A percentile compares a stretch with the other conserved stretches of the same genome.
These are phyloP conservation scores for Distichodus sexfasciatus DNA, from an alignment of 2,797 vertebrate species.

Conservation along the genomic window DNA sequence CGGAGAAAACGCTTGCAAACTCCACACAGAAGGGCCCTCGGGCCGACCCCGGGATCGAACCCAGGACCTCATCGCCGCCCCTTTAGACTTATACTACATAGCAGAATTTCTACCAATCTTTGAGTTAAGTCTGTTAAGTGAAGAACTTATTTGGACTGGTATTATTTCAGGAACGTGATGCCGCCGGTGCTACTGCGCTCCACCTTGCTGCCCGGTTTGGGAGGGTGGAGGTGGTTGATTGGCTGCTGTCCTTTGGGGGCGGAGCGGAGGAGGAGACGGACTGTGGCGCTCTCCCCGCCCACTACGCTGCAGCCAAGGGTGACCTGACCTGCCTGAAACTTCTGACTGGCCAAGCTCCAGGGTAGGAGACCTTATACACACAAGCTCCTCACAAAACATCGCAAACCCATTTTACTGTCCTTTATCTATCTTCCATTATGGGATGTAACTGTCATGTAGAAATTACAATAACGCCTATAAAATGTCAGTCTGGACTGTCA, in stretches of 20 bases:
- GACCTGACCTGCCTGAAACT: constrained; percentile 79
- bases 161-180: constrained; percentile 72
- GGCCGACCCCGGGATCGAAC: too few species aligned
- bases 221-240: constrained; percentile 67
- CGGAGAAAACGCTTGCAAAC: too few species aligned
- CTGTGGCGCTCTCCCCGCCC: constrained; percentile 80
- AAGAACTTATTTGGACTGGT: background rate
- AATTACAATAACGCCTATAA: too few species aligned
- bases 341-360: constrained; percentile 65
- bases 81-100: too few species aligned
- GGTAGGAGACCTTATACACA: constrained; percentile 60
- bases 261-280: constrained; percentile 66
- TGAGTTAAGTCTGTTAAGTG: too few species aligned
- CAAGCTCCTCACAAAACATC: background rate
- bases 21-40: too few species aligned
- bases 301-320: constrained; percentile 81
- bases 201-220: constrained; percentile 83
- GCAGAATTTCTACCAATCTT: too few species aligned
- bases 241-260: constrained; percentile 75
- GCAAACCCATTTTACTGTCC: background rate
- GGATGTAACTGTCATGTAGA: too few species aligned
- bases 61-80: too few species aligned
- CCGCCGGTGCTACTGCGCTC: constrained; percentile 75
- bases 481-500: too few species aligned
- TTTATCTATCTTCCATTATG: too few species aligned